phyloP scores from a whole-genome alignment of 2,113 vertebrate genomes.

The Xenopus laevis region DNA sequence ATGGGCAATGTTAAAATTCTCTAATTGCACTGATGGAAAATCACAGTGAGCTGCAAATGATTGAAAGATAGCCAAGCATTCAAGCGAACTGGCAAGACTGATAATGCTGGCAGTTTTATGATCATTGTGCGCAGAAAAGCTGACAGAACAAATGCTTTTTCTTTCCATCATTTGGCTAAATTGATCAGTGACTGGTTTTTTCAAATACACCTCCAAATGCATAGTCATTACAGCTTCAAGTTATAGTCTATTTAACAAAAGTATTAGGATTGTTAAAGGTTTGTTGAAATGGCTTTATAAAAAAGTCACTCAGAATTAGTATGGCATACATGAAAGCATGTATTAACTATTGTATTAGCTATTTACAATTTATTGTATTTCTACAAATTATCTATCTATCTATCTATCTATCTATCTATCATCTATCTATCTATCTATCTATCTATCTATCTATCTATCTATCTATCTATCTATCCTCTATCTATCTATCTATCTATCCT shows the following conservation, averaged over 20 bases:
- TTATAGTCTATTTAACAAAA: conserved; percentile 11
- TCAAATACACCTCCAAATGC: conserved; percentile 21
- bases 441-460: too few species aligned
- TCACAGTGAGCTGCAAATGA: conserved; percentile 48
- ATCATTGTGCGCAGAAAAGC: conserved; percentile 45
- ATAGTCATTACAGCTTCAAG: conserved; percentile 9
- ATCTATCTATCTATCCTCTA: too few species aligned
- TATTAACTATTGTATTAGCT: neutral
- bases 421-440: too few species aligned
- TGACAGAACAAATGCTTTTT: conserved; percentile 47
- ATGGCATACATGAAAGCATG: neutral
- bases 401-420: too few species aligned
- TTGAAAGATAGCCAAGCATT: conserved; percentile 45
- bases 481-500: too few species aligned
- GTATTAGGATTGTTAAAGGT: neutral
- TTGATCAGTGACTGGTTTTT: conserved; percentile 21
- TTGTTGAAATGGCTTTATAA: conserved; percentile 5
- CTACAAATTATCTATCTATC: neutral
- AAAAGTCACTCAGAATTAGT: neutral
- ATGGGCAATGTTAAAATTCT: conserved; percentile 37
- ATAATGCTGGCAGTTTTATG: conserved; percentile 43
- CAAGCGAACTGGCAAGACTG: conserved; percentile 43
- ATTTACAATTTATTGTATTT: neutral
- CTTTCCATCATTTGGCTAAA: conserved; percentile 37
- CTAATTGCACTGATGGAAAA: conserved; percentile 48